Base-by-base conservation (phyloP, 2,888 invertebrate species). In the Cantharis nigra region DNA sequence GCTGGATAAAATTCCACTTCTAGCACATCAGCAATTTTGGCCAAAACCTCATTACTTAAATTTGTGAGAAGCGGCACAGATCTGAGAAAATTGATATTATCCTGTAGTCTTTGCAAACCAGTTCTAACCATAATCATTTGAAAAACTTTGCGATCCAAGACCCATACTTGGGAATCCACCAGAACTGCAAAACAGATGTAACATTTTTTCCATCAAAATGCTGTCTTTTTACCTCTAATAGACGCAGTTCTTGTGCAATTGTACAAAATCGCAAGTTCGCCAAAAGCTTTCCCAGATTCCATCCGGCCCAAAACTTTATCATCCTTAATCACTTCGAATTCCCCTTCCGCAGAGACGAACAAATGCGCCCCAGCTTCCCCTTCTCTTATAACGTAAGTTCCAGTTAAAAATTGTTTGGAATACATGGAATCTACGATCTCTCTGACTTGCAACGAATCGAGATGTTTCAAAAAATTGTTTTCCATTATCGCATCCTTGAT, bases 241-340 rank as follows among this genome's bases (percentile, higher is more conserved):
- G 92, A 92, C 2, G 93, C 93, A 3, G 93, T 93, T 79, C 93
- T 87, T 11, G 92, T 93, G 86, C 94, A 94, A 87, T 94, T 94
- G 88, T 94, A 94, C 4, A 94, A 88, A 81, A 94, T 91, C n/a
- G 94, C 94, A 72, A 94, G 87, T 86, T 94, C 94, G 14, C 94
- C 94, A 90, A 94, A 86, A 85, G 93, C 89, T 90, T 91, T 90
- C 5, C 94, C 94, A 0, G 93, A 90, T 4, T 91, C 91, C 90
- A 94, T 91, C 72, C 89, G 90, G 0, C 93, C 93, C 71, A 94
- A 87, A 3, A 91, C 89, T 80, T 91, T 90, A 28, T 90, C 91
- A 78, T 92, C 92, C 83, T 93, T 92, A 67, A 92, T 90, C 4
- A 94, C 93, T 85, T 94, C 93, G 81, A 93, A 90, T 79, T 93